These are phyloP conservation scores for Hylomyscus alleni DNA, from an alignment of 2,797 vertebrate species.

Conservation along the genomic window DNA sequence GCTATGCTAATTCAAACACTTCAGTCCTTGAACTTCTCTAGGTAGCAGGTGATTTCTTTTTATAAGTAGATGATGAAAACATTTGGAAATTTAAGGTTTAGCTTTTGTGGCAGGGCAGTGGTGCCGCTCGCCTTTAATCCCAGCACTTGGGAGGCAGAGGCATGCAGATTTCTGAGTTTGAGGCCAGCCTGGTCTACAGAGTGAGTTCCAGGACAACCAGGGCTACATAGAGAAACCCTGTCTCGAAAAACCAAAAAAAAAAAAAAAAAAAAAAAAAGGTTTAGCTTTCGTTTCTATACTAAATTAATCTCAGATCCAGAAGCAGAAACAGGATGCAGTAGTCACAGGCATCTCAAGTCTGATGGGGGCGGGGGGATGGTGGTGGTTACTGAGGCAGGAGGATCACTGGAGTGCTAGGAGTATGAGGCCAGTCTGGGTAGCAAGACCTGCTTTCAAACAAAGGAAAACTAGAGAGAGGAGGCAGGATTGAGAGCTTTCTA, in stretches of 20 bases:
- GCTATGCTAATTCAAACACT: conserved; percentile 39
- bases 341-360: not conserved
- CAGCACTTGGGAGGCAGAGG: too few species aligned
- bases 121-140: too few species aligned
- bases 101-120: not conserved
- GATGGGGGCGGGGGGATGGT: not conserved
- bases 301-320: conserved; percentile 22
- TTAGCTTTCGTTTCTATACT: not conserved
- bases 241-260: too few species aligned
- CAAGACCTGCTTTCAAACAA: not conserved
- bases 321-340: not conserved
- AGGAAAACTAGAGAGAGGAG: not conserved
- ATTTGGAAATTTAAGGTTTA: conserved; percentile 12
- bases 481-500: not conserved
- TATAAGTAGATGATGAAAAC: not conserved
- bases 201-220: too few species aligned
- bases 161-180: too few species aligned
- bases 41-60: not conserved
- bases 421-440: not conserved
- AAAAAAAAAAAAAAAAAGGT: conserved; percentile 9
- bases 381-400: not conserved
- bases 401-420: not conserved
- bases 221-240: too few species aligned
- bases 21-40: conserved; percentile 37
- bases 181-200: too few species aligned